phyloP scores from a whole-genome alignment of 2,113 vertebrate genomes.

The Hipposideros armiger region DNA sequence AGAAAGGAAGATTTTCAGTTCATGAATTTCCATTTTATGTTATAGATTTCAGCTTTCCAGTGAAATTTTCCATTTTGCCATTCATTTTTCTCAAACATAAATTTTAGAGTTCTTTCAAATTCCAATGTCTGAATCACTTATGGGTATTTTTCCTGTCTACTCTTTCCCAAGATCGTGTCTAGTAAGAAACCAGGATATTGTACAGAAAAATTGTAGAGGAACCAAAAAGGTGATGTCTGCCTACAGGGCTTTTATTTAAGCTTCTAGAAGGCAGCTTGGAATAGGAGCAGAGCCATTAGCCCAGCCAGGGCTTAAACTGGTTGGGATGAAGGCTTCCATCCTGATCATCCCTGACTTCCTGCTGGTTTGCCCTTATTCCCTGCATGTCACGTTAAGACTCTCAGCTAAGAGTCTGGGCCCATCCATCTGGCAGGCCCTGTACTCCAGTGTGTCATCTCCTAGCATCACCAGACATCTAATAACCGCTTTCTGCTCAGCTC shows the following conservation, averaged over 20 bases:
- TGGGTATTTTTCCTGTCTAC: neutral
- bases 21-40: neutral
- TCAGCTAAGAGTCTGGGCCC: neutral
- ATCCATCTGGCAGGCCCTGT: neutral
- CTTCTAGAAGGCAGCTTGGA: neutral
- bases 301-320: neutral
- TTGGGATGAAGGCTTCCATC: neutral
- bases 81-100: neutral
- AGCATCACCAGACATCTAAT: neutral
- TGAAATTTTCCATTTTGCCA: neutral
- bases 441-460: neutral
- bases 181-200: neutral
- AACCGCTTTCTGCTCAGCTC: neutral
- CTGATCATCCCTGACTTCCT: neutral
- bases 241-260: neutral
- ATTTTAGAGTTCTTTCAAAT: slow-evolving; percentile 31
- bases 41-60: neutral
- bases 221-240: neutral
- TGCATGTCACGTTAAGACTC: neutral
- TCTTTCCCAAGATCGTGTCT: neutral
- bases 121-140: neutral
- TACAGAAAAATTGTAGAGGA: neutral
- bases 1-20: slow-evolving; percentile 11
- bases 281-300: neutral
- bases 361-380: neutral